Evolutionary conservation across 2,888 invertebrate species (phyloP), one percentile per base, ranked within the genome.

Genomic region (Eupithecia exiguata): DNA sequence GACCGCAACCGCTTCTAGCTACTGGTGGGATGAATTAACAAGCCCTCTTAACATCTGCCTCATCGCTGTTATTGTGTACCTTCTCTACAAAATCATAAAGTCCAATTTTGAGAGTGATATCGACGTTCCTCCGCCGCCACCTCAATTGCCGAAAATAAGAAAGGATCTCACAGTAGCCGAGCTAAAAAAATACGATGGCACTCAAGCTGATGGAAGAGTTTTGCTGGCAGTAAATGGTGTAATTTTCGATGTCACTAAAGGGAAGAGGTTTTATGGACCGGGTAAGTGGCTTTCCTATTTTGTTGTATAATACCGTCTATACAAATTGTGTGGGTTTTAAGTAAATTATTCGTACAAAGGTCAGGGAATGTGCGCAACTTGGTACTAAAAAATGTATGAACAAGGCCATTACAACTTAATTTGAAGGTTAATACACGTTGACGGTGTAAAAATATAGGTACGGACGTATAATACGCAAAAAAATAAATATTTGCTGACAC

Each of bases 221-320:
- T 95, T 99, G 80, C 96, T 99, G 53, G 99, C 98, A 62, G 98
- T 99, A 67, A 98, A 99, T 90, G 97, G 98, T 72, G 97, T 96
- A 88, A 97, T 99, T 61, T 99, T 98, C 92, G 99, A 99, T 95
- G 98, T 98, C 79, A 99, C 99, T 36, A 96, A 95, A 88, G 98
- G 98, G 74, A 97, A 97, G 88, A 95, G 96, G 79, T 98, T 98
- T 91, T 99, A 99, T 91, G 99, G 99, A 10, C 98, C 98, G 88
- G 98, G 99, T 98, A 94, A 89, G 92, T 89, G 78, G 78, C 79
- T 80, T 79, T 74, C 70, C 69, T 77, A 75, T 77, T 78, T 77
- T 74, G 73, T 74, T 73, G 69, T 77, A 71, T 76, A 76, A 75
- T 77, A 68, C 74, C 74, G 70, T 68, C 70, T 53, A n/a, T n/a